Percentiles rank a stretch among this genome's conserved stretches.
These are phyloP conservation scores for Pluvialis apricaria DNA, from an alignment of 2,113 vertebrate species.

Conservation along the genomic window DNA sequence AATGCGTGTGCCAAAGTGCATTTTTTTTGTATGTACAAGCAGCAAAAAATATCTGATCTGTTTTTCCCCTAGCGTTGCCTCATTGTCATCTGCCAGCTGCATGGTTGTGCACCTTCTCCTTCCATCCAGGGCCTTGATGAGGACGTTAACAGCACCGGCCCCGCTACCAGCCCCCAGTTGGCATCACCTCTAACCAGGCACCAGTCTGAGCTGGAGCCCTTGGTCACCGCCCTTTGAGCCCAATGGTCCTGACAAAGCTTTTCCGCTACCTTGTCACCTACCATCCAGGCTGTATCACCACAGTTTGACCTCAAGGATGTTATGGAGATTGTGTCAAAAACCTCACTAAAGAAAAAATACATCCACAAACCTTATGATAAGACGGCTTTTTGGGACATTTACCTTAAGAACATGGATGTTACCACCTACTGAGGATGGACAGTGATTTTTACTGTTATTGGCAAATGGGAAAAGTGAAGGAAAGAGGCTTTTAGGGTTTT, in stretches of 20 bases:
- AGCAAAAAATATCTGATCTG: not conserved
- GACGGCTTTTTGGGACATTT: not conserved
- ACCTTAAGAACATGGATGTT: not conserved
- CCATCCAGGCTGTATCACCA: rapidly evolving
- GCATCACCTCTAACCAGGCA: not conserved
- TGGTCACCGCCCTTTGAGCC: not conserved
- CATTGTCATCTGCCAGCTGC: not conserved
- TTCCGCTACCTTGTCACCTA: not conserved
- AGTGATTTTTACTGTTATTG: not conserved
- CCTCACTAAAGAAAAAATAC: not conserved
- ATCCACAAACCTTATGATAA: not conserved
- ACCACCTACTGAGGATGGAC: too few species aligned
- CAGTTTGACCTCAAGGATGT: not conserved
- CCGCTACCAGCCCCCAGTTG: rapidly evolving
- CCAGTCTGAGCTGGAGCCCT: too few species aligned
- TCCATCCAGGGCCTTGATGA: rapidly evolving
- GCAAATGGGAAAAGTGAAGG: not conserved
- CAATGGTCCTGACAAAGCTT: not conserved
- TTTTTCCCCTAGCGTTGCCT: not conserved
- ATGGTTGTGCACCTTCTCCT: not conserved
- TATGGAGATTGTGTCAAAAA: not conserved
- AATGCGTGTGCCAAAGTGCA: not conserved
- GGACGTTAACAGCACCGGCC: not conserved
- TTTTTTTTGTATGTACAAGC: too few species aligned
- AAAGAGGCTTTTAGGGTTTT: rapidly evolving